Base-by-base conservation (phyloP, 2,888 invertebrate genomes). In the Hesperia comma region DNA sequence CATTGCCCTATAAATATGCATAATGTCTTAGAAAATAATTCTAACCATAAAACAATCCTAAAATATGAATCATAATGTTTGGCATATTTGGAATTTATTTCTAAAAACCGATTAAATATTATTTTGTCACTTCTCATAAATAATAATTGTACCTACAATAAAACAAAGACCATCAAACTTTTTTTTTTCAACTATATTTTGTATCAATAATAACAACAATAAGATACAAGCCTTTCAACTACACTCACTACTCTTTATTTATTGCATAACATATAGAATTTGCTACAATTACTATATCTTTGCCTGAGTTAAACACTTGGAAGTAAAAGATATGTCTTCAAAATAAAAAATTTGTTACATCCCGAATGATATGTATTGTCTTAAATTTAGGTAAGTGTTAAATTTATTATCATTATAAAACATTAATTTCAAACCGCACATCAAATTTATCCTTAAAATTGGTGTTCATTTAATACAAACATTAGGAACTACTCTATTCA, bases 401-500 rank as follows among this genome's bases (percentile, higher is more conserved):
- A 12, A 33, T 33, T 26, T 46, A 46, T 46, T 46, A 46, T 46
- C 43, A 15, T 46, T 17, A 0, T 15, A 15, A 46, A 46, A 17
- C 15, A 17, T 15, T 7, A 46, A 17, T 15, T 1, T 46, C 43
- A 46, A 46, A 46, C 43, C 17, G 43, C 43, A 46, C 43, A 46
- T 46, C 43, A 17, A 46, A 15, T 6, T 17, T 46, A 46, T 46
- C 15, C 8, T 46, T 46, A 46, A 15, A 5, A 61, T 26, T 61
- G 53, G 15, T 61, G 61, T 53, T n/a, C 41, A 12, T 5, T 21
- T 21, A 40, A 40, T 17, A 55, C 15, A 26, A 37, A 21, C 26
- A 62, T 62, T 54, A 62, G 63, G 63, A 63, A 55, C 63, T 63
- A 63, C 55, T 43, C 55, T 63, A 63, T 55, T 43, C 19, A 46